A percentile compares a stretch with the other conserved stretches of the same genome.
Evolutionary conservation across 2,888 invertebrate species (phyloP).

Genomic region (Acrobasis suavella): DNA sequence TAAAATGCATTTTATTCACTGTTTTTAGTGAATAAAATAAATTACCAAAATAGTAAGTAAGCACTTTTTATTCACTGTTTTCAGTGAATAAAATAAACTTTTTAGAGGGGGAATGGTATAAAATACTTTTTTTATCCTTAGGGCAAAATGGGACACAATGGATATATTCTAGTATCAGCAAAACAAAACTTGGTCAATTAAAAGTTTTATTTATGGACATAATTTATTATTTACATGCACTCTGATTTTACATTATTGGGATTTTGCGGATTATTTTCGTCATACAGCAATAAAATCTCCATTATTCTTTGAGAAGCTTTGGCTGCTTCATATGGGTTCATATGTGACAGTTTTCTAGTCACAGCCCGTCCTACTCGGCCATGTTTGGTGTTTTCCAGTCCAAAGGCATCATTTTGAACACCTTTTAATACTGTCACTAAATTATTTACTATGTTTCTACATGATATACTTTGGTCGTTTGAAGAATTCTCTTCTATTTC

Average conservation of each 20-base stretch:
- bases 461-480: slow-evolving; percentile 41
- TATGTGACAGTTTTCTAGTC: slow-evolving; percentile 53
- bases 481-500: slow-evolving; percentile 40
- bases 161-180: no score
- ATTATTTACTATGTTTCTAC: slow-evolving; percentile 56
- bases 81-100: no score
- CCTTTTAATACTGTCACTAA: slow-evolving; percentile 57
- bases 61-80: no score
- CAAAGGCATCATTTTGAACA: slow-evolving; percentile 62
- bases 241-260: slow-evolving; percentile 53
- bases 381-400: slow-evolving; percentile 54
- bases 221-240: not conserved
- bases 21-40: no score
- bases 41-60: no score
- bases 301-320: slow-evolving; percentile 57
- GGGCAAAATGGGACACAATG: no score
- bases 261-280: slow-evolving; percentile 63
- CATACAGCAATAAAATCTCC: slow-evolving; percentile 61
- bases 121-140: no score
- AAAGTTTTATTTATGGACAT: no score
- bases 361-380: slow-evolving; percentile 56
- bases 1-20: no score
- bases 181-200: no score
- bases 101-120: no score
- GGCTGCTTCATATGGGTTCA: slow-evolving; percentile 64